phyloP scores from a whole-genome alignment of 1,140 invertebrate species.

The Drosophila ohnishii region DNA sequence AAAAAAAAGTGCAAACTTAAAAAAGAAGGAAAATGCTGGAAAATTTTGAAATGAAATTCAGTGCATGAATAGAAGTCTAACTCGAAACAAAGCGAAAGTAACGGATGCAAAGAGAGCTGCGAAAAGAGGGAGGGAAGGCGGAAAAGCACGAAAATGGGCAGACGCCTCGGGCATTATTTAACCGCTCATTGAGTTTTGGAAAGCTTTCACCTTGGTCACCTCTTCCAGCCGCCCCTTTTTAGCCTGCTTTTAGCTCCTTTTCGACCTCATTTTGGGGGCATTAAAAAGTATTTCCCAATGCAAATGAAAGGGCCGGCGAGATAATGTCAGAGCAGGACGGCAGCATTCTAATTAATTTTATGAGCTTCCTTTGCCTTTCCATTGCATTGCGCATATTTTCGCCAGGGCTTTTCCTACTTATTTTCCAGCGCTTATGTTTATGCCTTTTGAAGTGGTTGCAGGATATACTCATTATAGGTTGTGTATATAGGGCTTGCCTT shows the following conservation, averaged over 20 bases:
- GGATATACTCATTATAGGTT: conserved; percentile 6
- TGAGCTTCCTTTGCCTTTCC: conserved; percentile 54
- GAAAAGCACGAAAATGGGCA: conserved; percentile 20
- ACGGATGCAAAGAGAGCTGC: conserved; percentile 39
- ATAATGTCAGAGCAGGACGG: conserved; percentile 18
- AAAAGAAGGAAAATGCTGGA: background rate
- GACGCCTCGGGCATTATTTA: conserved; percentile 50
- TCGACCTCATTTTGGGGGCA: conserved; percentile 12
- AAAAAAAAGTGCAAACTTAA: conserved; percentile 20
- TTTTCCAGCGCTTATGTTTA: conserved; percentile 35
- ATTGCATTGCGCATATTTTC: conserved; percentile 51
- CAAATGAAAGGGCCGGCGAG: conserved; percentile 46
- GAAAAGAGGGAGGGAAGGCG: conserved; percentile 2
- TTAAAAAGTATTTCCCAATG: conserved; percentile 41
- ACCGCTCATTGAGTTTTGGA: conserved; percentile 63
- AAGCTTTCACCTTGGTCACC: conserved; percentile 60
- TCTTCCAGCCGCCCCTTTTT: background rate
- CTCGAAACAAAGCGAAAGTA: conserved; percentile 60
- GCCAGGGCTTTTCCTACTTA: conserved; percentile 17
- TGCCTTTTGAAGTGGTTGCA: conserved; percentile 53
- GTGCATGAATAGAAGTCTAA: conserved; percentile 45
- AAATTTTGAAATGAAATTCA: conserved; percentile 61
- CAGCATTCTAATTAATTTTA: conserved; percentile 73
- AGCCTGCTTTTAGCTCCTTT: conserved; percentile 5
- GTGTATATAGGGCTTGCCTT: conserved; percentile 9